Evolutionary conservation across 2,888 invertebrate genomes (phyloP).

Genomic region (Standfussiana lucernea): DNA sequence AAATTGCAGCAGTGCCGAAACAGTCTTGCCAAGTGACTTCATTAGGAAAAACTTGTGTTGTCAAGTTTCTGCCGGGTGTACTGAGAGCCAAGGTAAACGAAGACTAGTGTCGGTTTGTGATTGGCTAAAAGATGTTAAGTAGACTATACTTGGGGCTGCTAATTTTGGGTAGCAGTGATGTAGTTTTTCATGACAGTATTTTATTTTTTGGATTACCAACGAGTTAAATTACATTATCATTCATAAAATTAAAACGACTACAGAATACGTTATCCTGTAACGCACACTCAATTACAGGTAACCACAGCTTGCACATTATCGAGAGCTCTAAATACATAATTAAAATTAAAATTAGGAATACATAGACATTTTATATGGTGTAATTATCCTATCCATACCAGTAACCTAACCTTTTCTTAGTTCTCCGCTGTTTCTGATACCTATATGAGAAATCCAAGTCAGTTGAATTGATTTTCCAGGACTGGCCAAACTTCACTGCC

Average conservation of each 20-base stretch:
- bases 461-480: neutral
- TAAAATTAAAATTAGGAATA: no score
- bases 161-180: conserved; percentile 9
- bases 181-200: neutral
- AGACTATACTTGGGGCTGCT: neutral
- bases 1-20: conserved; percentile 75
- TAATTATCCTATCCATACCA: neutral
- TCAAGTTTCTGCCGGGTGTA: conserved; percentile 51
- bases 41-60: conserved; percentile 76
- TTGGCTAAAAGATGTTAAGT: conserved; percentile 32
- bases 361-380: no score
- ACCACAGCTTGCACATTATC: no score
- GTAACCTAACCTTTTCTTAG: neutral
- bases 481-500: neutral
- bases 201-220: no score
- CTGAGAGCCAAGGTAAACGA: conserved; percentile 64
- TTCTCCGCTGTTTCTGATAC: neutral
- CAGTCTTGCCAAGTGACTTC: conserved; percentile 79
- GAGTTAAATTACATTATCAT: no score
- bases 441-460: neutral
- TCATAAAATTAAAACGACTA: no score
- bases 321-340: no score
- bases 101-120: conserved; percentile 40
- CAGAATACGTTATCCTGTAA: no score
- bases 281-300: no score